phyloP scores from a whole-genome alignment of 2,113 vertebrate species.

The Marmota flaviventris region DNA sequence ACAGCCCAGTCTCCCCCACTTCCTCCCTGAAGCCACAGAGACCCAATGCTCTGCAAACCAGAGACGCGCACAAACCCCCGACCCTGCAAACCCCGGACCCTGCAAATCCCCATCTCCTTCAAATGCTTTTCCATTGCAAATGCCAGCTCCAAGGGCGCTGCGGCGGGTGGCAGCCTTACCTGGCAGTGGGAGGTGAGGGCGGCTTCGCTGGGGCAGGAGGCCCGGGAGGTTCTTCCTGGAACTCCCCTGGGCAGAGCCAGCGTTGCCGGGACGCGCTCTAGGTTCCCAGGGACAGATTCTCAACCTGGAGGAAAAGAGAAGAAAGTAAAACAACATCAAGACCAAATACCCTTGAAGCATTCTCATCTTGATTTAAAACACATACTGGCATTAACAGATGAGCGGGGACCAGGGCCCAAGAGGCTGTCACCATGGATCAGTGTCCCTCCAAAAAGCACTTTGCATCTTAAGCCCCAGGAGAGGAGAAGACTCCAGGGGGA shows the following conservation, averaged over 20 bases:
- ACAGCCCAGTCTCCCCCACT: no score
- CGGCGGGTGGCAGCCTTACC: constrained; percentile 55
- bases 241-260: background rate
- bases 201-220: background rate
- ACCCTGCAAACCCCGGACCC: no score
- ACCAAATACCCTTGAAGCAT: background rate
- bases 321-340: background rate
- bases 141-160: rapidly evolving
- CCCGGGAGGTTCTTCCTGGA: background rate
- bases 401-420: background rate
- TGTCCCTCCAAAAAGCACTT: background rate
- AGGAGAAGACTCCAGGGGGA: background rate
- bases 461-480: no score
- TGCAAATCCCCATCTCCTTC: no score
- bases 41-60: rapidly evolving
- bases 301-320: constrained; percentile 83
- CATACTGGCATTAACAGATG: background rate
- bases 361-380: background rate
- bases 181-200: constrained; percentile 52
- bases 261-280: background rate
- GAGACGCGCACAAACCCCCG: background rate
- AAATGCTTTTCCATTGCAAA: rapidly evolving
- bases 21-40: background rate
- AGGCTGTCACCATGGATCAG: background rate
- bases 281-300: constrained; percentile 77